A percentile compares a stretch with the other conserved stretches of the same genome.
Conservation (phyloP, 2,888 invertebrate species). For the Cantharis flavilabris region DNA sequence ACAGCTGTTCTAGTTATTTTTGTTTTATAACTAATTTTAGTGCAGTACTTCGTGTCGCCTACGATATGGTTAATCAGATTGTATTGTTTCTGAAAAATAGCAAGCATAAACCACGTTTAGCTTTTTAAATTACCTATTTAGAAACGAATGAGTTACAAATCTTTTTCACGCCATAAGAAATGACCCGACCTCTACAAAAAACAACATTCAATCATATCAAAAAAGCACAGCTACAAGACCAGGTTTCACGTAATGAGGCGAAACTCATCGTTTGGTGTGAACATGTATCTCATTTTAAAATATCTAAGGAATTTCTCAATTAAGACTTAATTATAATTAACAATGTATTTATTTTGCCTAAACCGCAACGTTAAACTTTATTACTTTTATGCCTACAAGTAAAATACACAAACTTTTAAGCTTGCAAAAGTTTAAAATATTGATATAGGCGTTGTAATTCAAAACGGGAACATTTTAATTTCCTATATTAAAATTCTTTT, state of each 20-base stretch:
- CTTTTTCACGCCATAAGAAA: neutral
- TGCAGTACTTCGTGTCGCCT: neutral
- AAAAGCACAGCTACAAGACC: neutral
- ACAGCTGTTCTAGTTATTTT: neutral
- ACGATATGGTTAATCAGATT: neutral
- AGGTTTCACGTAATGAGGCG: neutral
- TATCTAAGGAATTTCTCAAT: neutral
- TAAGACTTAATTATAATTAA: constrained; percentile 1
- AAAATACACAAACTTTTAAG: neutral
- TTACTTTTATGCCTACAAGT: neutral
- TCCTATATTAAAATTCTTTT: neutral
- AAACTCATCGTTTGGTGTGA: neutral
- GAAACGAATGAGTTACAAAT: neutral
- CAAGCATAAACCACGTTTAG: neutral
- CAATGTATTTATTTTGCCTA: neutral
- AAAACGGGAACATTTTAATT: neutral
- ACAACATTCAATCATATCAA: neutral
- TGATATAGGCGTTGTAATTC: neutral
- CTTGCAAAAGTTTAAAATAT: neutral
- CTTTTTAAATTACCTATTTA: neutral
- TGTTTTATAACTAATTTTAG: constrained; percentile 3
- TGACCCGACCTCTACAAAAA: neutral
- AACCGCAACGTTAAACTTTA: neutral
- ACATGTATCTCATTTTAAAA: neutral
- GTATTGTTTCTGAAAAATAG: neutral